Evolutionary conservation across 2,888 invertebrate genomes (phyloP).

Genomic region (Altica lythri): DNA sequence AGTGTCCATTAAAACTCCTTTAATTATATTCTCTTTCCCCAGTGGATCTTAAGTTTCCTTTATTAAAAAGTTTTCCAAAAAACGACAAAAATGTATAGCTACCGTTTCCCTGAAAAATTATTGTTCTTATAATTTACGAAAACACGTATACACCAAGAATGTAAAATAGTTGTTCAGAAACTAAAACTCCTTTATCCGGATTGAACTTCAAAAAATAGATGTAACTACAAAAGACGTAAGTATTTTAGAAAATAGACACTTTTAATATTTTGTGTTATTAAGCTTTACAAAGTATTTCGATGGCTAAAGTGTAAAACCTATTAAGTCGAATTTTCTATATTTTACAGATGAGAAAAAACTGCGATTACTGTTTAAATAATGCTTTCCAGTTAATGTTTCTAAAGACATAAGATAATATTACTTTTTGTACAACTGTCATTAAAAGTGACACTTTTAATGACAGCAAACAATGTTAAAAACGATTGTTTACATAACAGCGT

Average conservation of each 20-base stretch:
- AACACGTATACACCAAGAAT: constrained; percentile 27
- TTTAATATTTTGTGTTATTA: no score
- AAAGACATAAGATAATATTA: no score
- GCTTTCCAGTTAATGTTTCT: no score
- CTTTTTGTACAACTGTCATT: no score
- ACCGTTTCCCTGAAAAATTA: constrained; percentile 43
- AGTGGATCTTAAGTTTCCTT: constrained; percentile 45
- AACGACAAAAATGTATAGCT: constrained; percentile 38
- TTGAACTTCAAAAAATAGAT: no score
- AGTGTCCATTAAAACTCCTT: constrained; percentile 52
- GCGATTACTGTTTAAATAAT: no score
- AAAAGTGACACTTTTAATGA: no score
- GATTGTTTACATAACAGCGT: no score
- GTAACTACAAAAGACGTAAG: no score
- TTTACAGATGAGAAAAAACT: background rate
- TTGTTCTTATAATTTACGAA: constrained; percentile 37
- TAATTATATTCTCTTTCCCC: constrained; percentile 48
- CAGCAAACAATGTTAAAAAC: no score
- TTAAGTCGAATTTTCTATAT: background rate
- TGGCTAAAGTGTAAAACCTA: no score
- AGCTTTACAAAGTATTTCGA: background rate
- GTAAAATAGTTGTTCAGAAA: constrained; percentile 24
- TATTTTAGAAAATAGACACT: no score
- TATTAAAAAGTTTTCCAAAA: constrained; percentile 48
- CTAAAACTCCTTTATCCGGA: background rate